These are phyloP conservation scores for Gasteruption jaculator DNA, from an alignment of 2,888 invertebrate species.

Conservation along the genomic window DNA sequence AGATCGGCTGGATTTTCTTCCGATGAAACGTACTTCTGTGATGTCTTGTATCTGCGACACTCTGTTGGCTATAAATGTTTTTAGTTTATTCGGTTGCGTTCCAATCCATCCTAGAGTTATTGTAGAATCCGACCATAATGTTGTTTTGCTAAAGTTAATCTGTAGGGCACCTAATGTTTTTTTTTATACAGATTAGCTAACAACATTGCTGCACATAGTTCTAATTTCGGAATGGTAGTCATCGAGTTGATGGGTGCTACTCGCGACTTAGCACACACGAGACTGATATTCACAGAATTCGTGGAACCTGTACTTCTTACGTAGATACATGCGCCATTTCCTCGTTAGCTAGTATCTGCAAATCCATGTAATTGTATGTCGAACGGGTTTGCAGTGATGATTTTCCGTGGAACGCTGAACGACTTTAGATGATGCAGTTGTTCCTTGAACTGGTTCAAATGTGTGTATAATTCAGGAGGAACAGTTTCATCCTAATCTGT, in stretches of 20 bases:
- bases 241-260: conserved; percentile 17
- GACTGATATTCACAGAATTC: background rate
- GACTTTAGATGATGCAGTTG: background rate
- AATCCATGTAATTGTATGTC: background rate
- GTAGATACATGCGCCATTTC: conserved; percentile 26
- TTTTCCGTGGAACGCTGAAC: background rate
- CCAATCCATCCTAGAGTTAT: conserved; percentile 20
- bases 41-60: conserved; percentile 15
- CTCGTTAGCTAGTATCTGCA: no score
- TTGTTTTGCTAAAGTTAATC: no score
- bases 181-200: conserved; percentile 5
- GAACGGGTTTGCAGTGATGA: background rate
- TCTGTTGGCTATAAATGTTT: conserved; percentile 20
- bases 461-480: background rate
- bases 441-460: conserved; percentile 3
- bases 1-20: no score
- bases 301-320: conserved; percentile 1
- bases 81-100: conserved; percentile 17
- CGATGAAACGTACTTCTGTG: no score
- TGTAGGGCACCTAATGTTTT: conserved; percentile 10
- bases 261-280: conserved; percentile 11
- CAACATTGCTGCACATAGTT: conserved; percentile 15
- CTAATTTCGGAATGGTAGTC: conserved; percentile 17
- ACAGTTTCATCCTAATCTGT: conserved; percentile 11
- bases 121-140: conserved; percentile 20